Evolutionary conservation across 2,113 vertebrate genomes (phyloP), one percentile per base, ranked within the genome.

Genomic region (Cebus imitator): DNA sequence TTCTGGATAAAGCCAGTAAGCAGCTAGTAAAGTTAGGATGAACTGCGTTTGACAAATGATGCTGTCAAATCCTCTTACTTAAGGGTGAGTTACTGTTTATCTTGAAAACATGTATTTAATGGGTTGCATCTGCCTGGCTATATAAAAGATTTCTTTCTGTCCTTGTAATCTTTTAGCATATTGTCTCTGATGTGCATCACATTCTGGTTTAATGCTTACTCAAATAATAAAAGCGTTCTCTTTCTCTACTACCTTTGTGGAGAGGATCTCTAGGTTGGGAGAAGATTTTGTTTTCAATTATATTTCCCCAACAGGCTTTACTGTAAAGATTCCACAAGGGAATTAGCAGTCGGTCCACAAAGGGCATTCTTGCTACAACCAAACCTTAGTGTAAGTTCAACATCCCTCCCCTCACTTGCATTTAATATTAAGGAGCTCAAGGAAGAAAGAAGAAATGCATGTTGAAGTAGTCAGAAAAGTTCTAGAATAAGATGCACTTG

Each of bases 351-450:
- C 50, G 52, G 55, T 20, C 20, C 35, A 5, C 11, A 16, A 27
- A 14, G 0, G 21, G 23, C 2, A 12, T 30, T 35, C 61, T n/a
- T 12, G 16, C 57, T 13, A 18, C 8, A 7, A 50, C 32, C 13
- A 66, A 25, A 7, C 21, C 0, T 1, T 9, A 0, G n/a, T 1
- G 10, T 17, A 18, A 68, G 37, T 4, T 48, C 23, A 5, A 20
- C 43, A 17, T 0, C 2, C 10, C 55, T n/a, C 27, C 2, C 20
- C 6, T 5, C 0, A 0, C 20, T 3, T 32, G 5, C 18, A n/a
- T 61, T 50, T 45, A 16, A n/a, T 4, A 68, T 1, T 1, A 43
- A 90, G 73, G 30, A 55, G 12, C 5, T 83, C 55, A 8, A 45
- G 40, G 70, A 90, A 76, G 40, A 9, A 25, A 35, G 27, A 16